These are phyloP conservation scores for Zoroaster sp. DNA, from an alignment of 53 echinoderm and acorn worm species.

Conservation along the genomic window DNA sequence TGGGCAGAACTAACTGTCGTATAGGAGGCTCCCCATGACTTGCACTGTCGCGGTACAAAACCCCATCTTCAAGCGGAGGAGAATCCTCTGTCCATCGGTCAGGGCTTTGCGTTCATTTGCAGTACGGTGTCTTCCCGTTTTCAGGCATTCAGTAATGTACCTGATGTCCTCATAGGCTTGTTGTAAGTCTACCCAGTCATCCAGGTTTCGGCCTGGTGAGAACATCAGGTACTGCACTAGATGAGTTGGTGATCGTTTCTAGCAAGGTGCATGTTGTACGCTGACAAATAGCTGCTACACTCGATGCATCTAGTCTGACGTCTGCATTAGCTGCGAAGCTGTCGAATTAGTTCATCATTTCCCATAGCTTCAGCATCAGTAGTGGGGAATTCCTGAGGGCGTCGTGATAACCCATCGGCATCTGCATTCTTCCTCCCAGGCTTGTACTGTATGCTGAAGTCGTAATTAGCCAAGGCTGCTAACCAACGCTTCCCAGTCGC, in stretches of 20 bases:
- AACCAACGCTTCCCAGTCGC: slow-evolving; percentile 66
- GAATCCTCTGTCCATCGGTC: not conserved
- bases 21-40: not conserved
- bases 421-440: too few relatives aligned
- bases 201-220: not conserved
- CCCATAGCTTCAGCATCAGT: not conserved
- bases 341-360: not conserved
- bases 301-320: not conserved
- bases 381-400: not conserved
- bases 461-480: too few relatives aligned
- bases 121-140: not conserved
- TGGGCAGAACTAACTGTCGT: slow-evolving; percentile 55
- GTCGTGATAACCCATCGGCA: too few relatives aligned
- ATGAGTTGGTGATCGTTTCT: slow-evolving; percentile 42
- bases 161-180: slow-evolving; percentile 19
- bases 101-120: not conserved
- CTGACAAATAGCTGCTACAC: not conserved
- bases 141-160: not conserved
- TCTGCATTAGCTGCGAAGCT: not conserved
- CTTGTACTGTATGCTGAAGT: too few relatives aligned
- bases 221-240: slow-evolving; percentile 18
- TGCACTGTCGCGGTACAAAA: too few relatives aligned
- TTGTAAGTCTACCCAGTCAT: slow-evolving; percentile 31
- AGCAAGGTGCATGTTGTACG: not conserved
- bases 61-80: not conserved